Conservation (phyloP, 2,888 invertebrate species). For the Lasioglossum calceatum region DNA sequence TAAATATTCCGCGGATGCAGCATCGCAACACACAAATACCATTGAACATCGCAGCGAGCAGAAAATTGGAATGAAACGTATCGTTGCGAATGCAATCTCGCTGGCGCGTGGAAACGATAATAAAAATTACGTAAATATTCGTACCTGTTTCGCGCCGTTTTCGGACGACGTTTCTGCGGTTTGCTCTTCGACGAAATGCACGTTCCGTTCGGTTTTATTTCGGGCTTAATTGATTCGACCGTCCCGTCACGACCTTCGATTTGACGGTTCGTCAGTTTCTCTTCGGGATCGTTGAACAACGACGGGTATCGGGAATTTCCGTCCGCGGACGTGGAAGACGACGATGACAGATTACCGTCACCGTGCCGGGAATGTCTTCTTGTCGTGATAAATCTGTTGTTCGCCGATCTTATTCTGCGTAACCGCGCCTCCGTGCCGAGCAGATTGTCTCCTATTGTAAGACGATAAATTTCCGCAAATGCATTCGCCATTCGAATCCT, state of each 20-base stretch:
- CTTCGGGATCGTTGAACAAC: constrained; percentile 75
- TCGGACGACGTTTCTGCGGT: constrained; percentile 76
- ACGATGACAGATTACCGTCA: constrained; percentile 72
- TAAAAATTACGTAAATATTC: neutral
- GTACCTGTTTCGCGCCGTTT: constrained; percentile 83
- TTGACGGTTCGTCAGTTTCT: constrained; percentile 48
- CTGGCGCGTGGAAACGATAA: neutral
- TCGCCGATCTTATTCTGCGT: constrained; percentile 83
- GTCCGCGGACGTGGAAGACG: constrained; percentile 74
- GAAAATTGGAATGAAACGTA: neutral
- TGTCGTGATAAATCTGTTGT: constrained; percentile 69
- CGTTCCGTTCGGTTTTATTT: constrained; percentile 48
- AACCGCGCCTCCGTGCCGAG: constrained; percentile 83
- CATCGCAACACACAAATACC: neutral
- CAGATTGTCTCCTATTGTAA: constrained; percentile 79
- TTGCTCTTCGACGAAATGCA: constrained; percentile 67
- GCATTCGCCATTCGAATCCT: neutral
- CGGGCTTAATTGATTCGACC: constrained; percentile 56
- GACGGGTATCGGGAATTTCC: constrained; percentile 74
- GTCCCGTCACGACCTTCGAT: constrained; percentile 38
- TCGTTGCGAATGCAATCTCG: neutral
- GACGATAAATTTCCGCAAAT: constrained; percentile 26
- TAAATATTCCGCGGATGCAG: neutral
- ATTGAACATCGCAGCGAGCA: neutral
- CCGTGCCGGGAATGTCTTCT: constrained; percentile 56